Evolutionary conservation across 1,140 invertebrate genomes (phyloP).

Genomic region (Triops cancriformis): DNA sequence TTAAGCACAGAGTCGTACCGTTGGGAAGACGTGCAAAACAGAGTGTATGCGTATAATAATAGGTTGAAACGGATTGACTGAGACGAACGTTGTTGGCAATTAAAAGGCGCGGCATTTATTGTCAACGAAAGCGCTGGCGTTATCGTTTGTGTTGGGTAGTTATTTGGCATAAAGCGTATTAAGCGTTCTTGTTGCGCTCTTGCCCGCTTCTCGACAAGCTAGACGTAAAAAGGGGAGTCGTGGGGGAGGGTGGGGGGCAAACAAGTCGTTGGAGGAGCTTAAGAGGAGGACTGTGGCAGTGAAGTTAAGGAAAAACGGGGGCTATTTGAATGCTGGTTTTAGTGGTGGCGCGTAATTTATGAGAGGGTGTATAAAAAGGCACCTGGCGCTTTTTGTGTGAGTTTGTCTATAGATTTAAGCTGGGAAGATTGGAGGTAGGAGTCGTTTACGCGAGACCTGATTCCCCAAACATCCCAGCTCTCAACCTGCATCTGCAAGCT

Average conservation of each 20-base stretch:
- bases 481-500: too few species aligned
- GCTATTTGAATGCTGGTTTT: constrained; percentile 14
- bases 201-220: neutral
- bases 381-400: neutral
- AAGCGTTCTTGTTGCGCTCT: neutral
- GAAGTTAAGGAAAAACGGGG: constrained; percentile 5
- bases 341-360: constrained; percentile 8
- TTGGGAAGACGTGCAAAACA: too few species aligned
- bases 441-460: neutral
- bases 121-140: neutral
- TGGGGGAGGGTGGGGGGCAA: neutral
- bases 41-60: neutral
- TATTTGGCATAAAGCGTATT: constrained; percentile 1
- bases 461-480: neutral
- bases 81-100: neutral
- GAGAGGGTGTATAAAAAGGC: constrained; percentile 7
- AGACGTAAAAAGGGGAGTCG: neutral
- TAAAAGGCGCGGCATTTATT: neutral
- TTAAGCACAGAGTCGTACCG: neutral
- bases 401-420: neutral
- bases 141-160: constrained; percentile 4
- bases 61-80: neutral
- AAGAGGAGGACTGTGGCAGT: neutral
- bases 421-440: neutral
- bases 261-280: neutral